Evolutionary conservation across 2,888 invertebrate species (phyloP).

Genomic region (Athalia rosae): DNA sequence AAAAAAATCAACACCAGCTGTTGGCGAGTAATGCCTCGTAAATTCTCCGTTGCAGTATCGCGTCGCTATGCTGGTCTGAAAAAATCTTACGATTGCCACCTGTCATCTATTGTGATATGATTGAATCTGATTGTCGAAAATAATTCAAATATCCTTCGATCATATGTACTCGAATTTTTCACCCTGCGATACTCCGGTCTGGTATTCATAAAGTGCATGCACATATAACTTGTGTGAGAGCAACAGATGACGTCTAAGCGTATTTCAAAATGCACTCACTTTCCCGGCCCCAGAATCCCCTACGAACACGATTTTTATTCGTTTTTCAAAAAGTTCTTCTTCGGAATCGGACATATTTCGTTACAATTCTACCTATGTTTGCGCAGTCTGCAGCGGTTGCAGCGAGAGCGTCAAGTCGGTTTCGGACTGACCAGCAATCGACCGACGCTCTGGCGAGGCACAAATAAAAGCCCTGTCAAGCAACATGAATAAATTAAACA

Average conservation of each 20-base stretch:
- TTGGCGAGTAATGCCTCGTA: constrained; percentile 78
- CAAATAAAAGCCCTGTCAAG: constrained; percentile 50
- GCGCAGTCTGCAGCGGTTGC: neutral
- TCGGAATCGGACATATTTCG: constrained; percentile 80
- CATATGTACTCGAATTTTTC: neutral
- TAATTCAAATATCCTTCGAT: too few relatives aligned
- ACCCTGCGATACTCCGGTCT: neutral
- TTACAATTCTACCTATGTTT: constrained; percentile 15
- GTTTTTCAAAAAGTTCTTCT: constrained; percentile 78
- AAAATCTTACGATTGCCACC: constrained; percentile 47
- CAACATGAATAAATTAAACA: constrained; percentile 69
- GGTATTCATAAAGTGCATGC: neutral
- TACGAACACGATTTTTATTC: constrained; percentile 85
- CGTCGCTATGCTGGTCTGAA: constrained; percentile 79
- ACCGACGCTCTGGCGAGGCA: constrained; percentile 32
- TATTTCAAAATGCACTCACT: constrained; percentile 75
- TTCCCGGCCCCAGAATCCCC: constrained; percentile 90
- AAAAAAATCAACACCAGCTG: constrained; percentile 84
- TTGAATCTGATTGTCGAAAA: neutral
- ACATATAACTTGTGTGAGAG: neutral
- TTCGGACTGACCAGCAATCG: constrained; percentile 38
- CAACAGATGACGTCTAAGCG: constrained; percentile 30
- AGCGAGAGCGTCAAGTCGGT: constrained; percentile 22
- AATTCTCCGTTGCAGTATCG: constrained; percentile 83
- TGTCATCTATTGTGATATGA: constrained; percentile 1